Evolutionary conservation across 1,140 invertebrate species (phyloP), one percentile per base, ranked within the genome.

Genomic region (Ridgeia piscesae): DNA sequence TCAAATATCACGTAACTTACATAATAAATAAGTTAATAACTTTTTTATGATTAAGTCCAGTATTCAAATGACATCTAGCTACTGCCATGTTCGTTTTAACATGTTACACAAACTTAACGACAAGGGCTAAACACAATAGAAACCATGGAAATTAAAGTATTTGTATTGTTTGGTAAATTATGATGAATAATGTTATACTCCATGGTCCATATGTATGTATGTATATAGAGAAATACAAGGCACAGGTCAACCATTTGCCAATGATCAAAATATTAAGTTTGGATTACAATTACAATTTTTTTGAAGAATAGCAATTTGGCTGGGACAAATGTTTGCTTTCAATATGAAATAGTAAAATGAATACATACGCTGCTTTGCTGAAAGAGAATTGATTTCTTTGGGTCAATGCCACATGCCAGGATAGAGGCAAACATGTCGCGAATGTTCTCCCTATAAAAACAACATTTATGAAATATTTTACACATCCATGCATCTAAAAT

Each of bases 321-420:
- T 34, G 34, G 88, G n/a, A 89, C n/a, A 89, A 89, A 33, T 33
- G 88, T 89, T 17, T 89, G n/a, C n/a, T 35, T 90, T 90, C 17
- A 34, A 90, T n/a, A 90, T 34, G 17, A 90, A 33, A 34, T 34
- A 90, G 33, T 1, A 90, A 90, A 90, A 27, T 34, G 91, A 91
- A 50, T 89, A 93, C 93, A 95, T 95, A 97, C 97, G 48, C 97
- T 96, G 1, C 98, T 99, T 96, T 99, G 99, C 95, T 98, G 97
- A 96, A 99, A 99, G 2, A 99, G 95, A 91, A 98, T 97, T 93
- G 97, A 97, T 94, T 97, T 97, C 6, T 97, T 95, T 0, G 98
- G 98, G 96, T 99, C 97, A 91, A 99, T 97, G 8, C 99, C 99
- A 96, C 98, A 99, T 0, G 98, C 99, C 92, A 99, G 94, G 92